Conservation (phyloP, 2,888 invertebrate genomes). For the Coelogynopora nodosa region DNA sequence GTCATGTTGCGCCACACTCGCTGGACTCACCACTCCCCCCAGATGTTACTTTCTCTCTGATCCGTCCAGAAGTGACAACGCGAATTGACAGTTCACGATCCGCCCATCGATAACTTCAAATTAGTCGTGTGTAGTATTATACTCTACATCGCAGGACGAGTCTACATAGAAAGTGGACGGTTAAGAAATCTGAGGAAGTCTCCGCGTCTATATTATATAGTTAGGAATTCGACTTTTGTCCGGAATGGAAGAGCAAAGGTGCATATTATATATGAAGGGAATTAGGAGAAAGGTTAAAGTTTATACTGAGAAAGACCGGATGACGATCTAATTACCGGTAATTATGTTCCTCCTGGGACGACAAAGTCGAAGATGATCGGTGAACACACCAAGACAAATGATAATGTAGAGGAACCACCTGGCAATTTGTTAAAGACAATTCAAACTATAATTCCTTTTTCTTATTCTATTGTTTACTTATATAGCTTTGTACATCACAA, state of each 20-base stretch:
- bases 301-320: neutral
- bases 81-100: neutral
- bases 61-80: neutral
- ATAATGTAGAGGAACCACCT: neutral
- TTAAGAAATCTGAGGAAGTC: no score
- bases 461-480: no score
- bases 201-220: no score
- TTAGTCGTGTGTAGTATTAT: no score
- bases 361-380: neutral
- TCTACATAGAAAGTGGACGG: no score
- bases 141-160: no score
- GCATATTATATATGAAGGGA: neutral
- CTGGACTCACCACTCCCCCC: no score
- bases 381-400: no score
- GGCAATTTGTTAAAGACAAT: neutral
- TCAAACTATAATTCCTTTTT: neutral
- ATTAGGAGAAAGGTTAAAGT: neutral
- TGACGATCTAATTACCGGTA: neutral
- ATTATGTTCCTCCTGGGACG: neutral
- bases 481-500: no score
- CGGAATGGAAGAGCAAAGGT: no score
- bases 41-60: neutral
- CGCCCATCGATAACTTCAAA: no score
- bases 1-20: no score
- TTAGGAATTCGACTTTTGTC: neutral